A percentile compares a stretch with the other conserved stretches of the same genome.
Conservation (phyloP, 2,888 invertebrate species). For the Eupeodes latifasciatus region DNA sequence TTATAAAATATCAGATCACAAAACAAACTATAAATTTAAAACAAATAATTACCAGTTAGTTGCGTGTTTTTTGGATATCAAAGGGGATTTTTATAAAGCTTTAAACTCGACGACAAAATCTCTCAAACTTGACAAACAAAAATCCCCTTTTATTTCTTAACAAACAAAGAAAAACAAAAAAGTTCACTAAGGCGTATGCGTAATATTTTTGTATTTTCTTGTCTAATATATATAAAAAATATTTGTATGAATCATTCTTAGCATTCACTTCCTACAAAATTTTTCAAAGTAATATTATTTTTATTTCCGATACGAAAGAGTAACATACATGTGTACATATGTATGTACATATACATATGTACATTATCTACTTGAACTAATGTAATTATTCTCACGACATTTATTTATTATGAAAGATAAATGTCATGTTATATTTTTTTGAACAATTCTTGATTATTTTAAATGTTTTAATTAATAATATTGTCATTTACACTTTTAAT, state of each 20-base stretch:
- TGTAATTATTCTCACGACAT: conserved; percentile 6
- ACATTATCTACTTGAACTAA: too few relatives aligned
- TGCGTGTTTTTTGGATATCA: not conserved
- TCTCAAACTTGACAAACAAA: not conserved
- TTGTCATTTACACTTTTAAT: not conserved
- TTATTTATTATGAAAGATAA: not conserved
- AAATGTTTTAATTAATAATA: not conserved
- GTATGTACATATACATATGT: too few relatives aligned
- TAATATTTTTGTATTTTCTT: conserved; percentile 4
- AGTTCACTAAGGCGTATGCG: conserved; percentile 20
- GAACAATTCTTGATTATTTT: not conserved
- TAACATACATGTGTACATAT: too few relatives aligned
- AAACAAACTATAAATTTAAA: too few relatives aligned
- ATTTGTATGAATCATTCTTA: not conserved
- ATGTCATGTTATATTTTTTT: not conserved
- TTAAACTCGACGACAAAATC: not conserved
- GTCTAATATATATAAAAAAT: not conserved
- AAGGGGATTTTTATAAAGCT: conserved; percentile 1
- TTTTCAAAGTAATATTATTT: not conserved
- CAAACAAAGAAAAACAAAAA: not conserved
- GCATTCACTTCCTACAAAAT: conserved; percentile 22
- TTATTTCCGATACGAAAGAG: too few relatives aligned
- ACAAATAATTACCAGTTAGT: not conserved
- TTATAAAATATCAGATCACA: too few relatives aligned
- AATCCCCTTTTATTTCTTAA: not conserved